phyloP scores from a whole-genome alignment of 2,888 invertebrate genomes.

The Metallyticus violacea region DNA sequence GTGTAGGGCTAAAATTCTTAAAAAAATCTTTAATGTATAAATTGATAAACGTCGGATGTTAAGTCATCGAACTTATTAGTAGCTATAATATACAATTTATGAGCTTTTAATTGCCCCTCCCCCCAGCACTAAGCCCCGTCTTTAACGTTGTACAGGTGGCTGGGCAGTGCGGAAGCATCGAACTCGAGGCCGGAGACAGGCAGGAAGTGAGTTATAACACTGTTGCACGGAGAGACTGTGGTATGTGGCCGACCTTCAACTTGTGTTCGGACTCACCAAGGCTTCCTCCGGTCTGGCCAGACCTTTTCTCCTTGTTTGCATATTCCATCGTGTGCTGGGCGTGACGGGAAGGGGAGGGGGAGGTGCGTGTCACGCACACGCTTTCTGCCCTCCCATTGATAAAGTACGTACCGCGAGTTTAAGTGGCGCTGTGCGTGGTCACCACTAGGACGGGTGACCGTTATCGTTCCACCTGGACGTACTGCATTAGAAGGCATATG shows the following conservation, averaged over 20 bases:
- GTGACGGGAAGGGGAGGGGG: too few relatives aligned
- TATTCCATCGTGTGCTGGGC: not conserved
- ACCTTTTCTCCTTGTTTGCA: not conserved
- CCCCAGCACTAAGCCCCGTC: too few relatives aligned
- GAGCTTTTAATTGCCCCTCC: too few relatives aligned
- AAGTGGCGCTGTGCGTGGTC: not conserved
- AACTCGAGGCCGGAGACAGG: not conserved
- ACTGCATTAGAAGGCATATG: too few relatives aligned
- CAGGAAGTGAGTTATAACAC: not conserved
- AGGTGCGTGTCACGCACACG: not conserved
- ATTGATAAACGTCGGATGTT: too few relatives aligned
- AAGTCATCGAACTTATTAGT: too few relatives aligned
- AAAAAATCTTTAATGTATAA: too few relatives aligned
- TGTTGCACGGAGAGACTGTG: not conserved
- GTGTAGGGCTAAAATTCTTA: too few relatives aligned
- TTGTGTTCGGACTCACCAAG: not conserved
- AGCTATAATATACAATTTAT: too few relatives aligned
- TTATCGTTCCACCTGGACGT: too few relatives aligned
- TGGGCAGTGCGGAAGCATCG: not conserved
- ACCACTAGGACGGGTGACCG: too few relatives aligned
- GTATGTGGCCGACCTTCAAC: constrained; percentile 19
- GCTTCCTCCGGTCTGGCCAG: not conserved
- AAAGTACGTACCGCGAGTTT: not conserved
- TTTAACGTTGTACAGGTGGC: too few relatives aligned
- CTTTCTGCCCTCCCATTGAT: not conserved